phyloP scores from a whole-genome alignment of 1,140 invertebrate species.

The Achatina immaculata region DNA sequence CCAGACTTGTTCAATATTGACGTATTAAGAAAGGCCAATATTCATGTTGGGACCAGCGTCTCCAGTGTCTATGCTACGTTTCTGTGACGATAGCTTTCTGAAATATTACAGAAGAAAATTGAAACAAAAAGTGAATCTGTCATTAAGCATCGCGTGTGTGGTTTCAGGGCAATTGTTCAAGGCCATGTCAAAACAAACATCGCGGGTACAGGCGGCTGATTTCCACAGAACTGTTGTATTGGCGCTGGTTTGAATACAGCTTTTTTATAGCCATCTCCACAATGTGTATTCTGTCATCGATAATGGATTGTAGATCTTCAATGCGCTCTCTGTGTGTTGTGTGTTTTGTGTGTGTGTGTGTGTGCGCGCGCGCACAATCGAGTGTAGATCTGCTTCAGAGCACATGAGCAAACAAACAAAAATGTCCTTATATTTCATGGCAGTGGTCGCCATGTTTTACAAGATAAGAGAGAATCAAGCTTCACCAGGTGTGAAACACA shows the following conservation, averaged over 20 bases:
- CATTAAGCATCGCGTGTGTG: background rate
- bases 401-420: background rate
- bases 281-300: background rate
- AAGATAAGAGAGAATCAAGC: too few species aligned
- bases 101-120: background rate
- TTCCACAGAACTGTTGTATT: too few species aligned
- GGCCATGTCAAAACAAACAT: background rate
- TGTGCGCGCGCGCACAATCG: too few species aligned
- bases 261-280: background rate
- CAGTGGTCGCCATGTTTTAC: too few species aligned
- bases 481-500: too few species aligned
- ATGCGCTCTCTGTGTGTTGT: too few species aligned
- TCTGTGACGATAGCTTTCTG: background rate
- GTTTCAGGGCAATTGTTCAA: background rate
- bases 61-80: background rate
- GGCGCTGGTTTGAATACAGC: background rate
- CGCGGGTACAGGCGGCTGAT: too few species aligned
- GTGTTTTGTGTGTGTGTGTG: too few species aligned
- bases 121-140: conserved; percentile 30
- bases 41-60: background rate
- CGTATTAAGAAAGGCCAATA: background rate
- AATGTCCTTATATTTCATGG: too few species aligned
- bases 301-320: background rate
- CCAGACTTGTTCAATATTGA: conserved; percentile 2
- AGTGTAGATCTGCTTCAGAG: background rate